Evolutionary conservation across 2,888 invertebrate genomes (phyloP).

Genomic region (Gisinianus flammeolus): DNA sequence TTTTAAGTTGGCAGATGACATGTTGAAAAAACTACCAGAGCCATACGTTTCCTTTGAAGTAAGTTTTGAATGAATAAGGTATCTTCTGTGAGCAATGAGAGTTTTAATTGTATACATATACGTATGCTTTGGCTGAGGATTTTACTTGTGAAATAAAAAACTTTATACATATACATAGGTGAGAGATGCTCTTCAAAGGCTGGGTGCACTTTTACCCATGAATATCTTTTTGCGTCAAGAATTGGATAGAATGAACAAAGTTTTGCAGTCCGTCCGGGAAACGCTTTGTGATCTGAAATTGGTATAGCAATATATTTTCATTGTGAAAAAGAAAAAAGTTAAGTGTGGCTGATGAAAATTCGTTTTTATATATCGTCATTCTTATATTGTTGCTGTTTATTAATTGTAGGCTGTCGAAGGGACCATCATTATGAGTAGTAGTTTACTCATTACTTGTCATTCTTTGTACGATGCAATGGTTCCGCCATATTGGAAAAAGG

Average conservation of each 20-base stretch:
- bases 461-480: slow-evolving; percentile 97
- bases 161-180: slow-evolving; percentile 63
- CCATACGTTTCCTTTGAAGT: slow-evolving; percentile 87
- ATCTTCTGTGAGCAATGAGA: background rate
- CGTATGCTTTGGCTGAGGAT: too few species aligned
- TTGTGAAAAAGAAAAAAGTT: background rate
- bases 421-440: slow-evolving; percentile 95
- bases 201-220: slow-evolving; percentile 93
- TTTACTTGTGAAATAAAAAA: background rate
- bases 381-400: background rate
- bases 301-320: background rate
- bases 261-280: slow-evolving; percentile 77
- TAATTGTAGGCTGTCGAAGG: slow-evolving; percentile 90
- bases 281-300: slow-evolving; percentile 84
- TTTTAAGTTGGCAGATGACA: slow-evolving; percentile 89
- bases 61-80: background rate
- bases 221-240: slow-evolving; percentile 87
- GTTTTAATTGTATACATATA: background rate
- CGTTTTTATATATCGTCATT: background rate
- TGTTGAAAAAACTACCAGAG: slow-evolving; percentile 83
- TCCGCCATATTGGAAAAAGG: slow-evolving; percentile 90
- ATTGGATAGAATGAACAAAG: slow-evolving; percentile 81
- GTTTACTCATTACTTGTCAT: slow-evolving; percentile 83
- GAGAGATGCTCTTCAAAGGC: slow-evolving; percentile 82
- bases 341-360: slow-evolving; percentile 61